A percentile compares a stretch with the other conserved stretches of the same genome.
These are phyloP conservation scores for Spea hammondii DNA, from an alignment of 2,797 vertebrate species.

Conservation along the genomic window DNA sequence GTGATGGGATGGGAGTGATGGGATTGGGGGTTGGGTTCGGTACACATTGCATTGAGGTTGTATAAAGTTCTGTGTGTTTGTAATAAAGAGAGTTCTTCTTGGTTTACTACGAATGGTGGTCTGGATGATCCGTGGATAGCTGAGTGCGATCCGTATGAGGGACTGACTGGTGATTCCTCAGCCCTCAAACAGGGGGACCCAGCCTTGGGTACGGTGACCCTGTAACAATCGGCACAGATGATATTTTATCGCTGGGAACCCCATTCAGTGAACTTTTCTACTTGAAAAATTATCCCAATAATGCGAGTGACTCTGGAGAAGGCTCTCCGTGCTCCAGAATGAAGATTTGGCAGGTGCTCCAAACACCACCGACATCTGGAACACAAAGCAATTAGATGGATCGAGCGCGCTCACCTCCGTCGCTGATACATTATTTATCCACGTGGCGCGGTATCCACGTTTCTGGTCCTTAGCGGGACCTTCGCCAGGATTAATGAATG, in stretches of 20 bases:
- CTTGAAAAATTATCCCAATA: constrained; percentile 35
- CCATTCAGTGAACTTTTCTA: constrained; percentile 24
- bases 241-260: constrained; percentile 21
- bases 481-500: constrained; percentile 34
- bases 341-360: constrained; percentile 40
- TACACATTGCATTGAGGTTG: too few species aligned
- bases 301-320: constrained; percentile 23
- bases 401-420: constrained; percentile 22
- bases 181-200: too few species aligned
- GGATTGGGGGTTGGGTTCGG: too few species aligned
- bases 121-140: too few species aligned
- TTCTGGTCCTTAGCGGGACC: constrained; percentile 27
- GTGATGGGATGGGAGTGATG: too few species aligned
- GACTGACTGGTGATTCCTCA: too few species aligned
- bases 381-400: constrained; percentile 32
- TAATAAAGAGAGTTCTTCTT: too few species aligned
- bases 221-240: constrained; percentile 4
- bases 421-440: constrained; percentile 41
- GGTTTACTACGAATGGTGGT: too few species aligned
- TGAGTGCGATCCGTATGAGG: too few species aligned
- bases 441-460: constrained; percentile 33
- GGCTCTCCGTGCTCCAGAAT: constrained; percentile 14
- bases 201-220: too few species aligned
- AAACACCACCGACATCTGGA: constrained; percentile 41
- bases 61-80: too few species aligned